Base-by-base conservation (phyloP, 1,140 invertebrate species). In the Hycleus cichorii region DNA sequence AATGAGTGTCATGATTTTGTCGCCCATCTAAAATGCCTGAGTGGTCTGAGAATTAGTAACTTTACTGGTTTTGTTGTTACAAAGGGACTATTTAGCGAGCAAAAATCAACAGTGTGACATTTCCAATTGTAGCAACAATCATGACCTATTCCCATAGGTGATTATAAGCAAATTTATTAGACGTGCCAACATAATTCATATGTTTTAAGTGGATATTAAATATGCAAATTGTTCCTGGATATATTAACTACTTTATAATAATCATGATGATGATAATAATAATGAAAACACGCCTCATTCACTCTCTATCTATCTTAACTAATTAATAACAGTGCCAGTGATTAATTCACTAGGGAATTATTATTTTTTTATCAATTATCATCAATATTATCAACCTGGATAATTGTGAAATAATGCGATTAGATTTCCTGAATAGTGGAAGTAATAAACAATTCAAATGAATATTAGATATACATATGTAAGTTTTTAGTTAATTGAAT, bases 171-270 rank as follows among this genome's bases (percentile, higher is more conserved):
- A 62, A 62, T 62, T 58, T 57, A 59, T 62, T 55, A 49, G 39
- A n/a, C 52, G 49, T 45, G 55, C 32, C 27, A 32, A 45, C 50
- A 62, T 62, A 44, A 62, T 58, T 58, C 57, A 55, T 51, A 54
- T 27, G 43, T 43, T 18, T 55, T 62, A 58, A 55, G 49, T 56
- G 39, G 47, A 51, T 56, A 58, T 58, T 62, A 62, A 44, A 39
- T 58, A 62, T 62, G 60, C 51, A 62, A 62, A 62, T 62, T 50
- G 47, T 57, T 48, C 48, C 60, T 11, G 47, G 47, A 54, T 62
- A 51, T 58, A 54, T 38, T 54, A 51, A 48, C 32, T 32, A 7
- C 32, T 32, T 32, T 32, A 32, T 32, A 32, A 32, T 32, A 32
- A 32, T 32, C 4, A 32, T 32, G 7, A 7, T 32, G 7, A 7